A percentile compares a stretch with the other conserved stretches of the same genome.
These are phyloP conservation scores for Eurypyga helias DNA, from an alignment of 2,113 vertebrate genomes.

Conservation along the genomic window DNA sequence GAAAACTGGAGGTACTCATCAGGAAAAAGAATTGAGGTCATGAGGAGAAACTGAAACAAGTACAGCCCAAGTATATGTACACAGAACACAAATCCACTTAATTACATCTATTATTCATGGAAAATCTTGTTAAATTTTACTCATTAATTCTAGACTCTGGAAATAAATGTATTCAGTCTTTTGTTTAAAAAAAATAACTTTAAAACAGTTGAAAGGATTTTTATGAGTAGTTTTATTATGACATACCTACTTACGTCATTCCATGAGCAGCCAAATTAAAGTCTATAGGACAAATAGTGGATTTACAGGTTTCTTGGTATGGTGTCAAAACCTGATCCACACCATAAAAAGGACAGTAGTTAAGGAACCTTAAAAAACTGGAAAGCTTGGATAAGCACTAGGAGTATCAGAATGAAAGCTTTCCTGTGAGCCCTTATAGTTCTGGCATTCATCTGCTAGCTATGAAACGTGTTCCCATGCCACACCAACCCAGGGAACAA, in stretches of 20 bases:
- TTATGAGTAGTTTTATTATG: background rate
- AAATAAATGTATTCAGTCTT: background rate
- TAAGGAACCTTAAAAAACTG: background rate
- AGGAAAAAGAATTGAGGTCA: background rate
- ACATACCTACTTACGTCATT: background rate
- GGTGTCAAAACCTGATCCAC: background rate
- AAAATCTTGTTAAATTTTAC: background rate
- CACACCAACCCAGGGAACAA: background rate
- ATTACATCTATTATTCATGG: background rate
- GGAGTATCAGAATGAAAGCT: background rate
- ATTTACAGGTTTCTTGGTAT: background rate
- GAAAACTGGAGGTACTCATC: background rate
- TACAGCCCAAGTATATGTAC: background rate
- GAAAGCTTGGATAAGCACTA: background rate
- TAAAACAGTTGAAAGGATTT: background rate
- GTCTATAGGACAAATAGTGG: background rate
- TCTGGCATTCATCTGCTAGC: background rate
- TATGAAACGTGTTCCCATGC: background rate
- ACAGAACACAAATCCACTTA: background rate
- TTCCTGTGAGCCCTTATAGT: background rate
- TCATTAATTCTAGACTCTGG: background rate
- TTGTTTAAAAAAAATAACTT: background rate
- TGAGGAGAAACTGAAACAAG: background rate
- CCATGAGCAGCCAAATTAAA: background rate
- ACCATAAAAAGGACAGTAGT: background rate